Evolutionary conservation across 2,113 vertebrate species (phyloP).

Genomic region (Zapus hudsonius): DNA sequence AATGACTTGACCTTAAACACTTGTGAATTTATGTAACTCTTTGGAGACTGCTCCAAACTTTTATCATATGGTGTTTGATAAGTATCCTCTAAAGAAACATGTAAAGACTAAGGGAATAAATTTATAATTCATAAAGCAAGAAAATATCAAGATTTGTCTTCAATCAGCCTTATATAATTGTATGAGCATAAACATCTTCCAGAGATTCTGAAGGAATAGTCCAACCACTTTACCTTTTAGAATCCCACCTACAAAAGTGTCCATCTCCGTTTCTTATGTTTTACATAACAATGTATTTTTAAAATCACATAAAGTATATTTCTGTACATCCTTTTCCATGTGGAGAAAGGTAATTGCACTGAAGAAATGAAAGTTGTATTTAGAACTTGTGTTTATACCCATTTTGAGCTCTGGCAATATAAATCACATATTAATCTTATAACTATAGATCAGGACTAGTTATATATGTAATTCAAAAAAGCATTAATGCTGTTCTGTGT

Average conservation of each 20-base stretch:
- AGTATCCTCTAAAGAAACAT: background rate
- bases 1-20: background rate
- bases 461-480: background rate
- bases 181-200: background rate
- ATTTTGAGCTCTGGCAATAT: constrained; percentile 5
- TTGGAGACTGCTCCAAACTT: background rate
- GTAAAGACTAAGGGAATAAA: background rate
- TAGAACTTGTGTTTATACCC: background rate
- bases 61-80: background rate
- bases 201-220: constrained; percentile 59
- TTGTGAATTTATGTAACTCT: constrained; percentile 36
- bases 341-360: background rate
- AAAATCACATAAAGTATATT: background rate
- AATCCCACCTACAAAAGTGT: background rate
- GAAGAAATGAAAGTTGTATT: background rate
- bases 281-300: background rate
- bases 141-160: constrained; percentile 17
- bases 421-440: background rate
- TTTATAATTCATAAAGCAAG: background rate
- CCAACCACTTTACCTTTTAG: constrained; percentile 44
- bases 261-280: constrained; percentile 21
- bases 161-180: background rate
- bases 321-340: background rate
- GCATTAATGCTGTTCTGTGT: background rate
- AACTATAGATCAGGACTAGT: background rate